Evolutionary conservation across 1,140 invertebrate species (phyloP).

Genomic region (Tetramorium parvispinum): DNA sequence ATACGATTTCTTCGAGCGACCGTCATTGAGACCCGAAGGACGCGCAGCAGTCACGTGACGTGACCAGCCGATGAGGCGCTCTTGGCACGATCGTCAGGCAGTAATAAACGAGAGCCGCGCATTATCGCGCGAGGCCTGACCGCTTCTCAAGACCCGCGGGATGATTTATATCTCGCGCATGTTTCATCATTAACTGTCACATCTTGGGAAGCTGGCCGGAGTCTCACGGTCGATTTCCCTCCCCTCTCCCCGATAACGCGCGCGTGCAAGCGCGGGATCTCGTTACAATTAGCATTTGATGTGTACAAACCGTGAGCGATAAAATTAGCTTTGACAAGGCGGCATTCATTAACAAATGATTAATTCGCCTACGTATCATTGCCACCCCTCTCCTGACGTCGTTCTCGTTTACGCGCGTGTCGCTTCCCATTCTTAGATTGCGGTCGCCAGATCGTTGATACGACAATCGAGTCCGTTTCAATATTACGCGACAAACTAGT

Average conservation of each 20-base stretch:
- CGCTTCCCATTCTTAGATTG: slow-evolving; percentile 31
- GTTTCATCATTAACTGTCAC: slow-evolving; percentile 48
- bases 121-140: slow-evolving; percentile 23
- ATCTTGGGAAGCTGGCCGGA: slow-evolving; percentile 23
- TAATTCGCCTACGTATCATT: slow-evolving; percentile 42
- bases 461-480: slow-evolving; percentile 41
- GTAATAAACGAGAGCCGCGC: slow-evolving; percentile 33
- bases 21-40: slow-evolving; percentile 39
- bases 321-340: slow-evolving; percentile 50
- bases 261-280: slow-evolving; percentile 1
- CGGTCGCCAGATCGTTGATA: background rate
- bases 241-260: background rate
- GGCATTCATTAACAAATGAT: slow-evolving; percentile 44
- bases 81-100: slow-evolving; percentile 4
- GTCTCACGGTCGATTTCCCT: slow-evolving; percentile 28
- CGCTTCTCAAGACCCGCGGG: slow-evolving; percentile 20
- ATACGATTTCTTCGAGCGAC: slow-evolving; percentile 14
- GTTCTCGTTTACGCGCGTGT: background rate
- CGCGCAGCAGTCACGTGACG: background rate
- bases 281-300: slow-evolving; percentile 43
- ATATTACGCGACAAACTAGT: slow-evolving; percentile 55
- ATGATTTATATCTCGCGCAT: slow-evolving; percentile 57
- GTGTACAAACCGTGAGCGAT: slow-evolving; percentile 41
- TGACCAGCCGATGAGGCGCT: background rate
- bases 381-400: too few species aligned